A percentile compares a stretch with the other conserved stretches of the same genome.
phyloP scores from a whole-genome alignment of 2,888 invertebrate species.

The Epinotia brunnichana region DNA sequence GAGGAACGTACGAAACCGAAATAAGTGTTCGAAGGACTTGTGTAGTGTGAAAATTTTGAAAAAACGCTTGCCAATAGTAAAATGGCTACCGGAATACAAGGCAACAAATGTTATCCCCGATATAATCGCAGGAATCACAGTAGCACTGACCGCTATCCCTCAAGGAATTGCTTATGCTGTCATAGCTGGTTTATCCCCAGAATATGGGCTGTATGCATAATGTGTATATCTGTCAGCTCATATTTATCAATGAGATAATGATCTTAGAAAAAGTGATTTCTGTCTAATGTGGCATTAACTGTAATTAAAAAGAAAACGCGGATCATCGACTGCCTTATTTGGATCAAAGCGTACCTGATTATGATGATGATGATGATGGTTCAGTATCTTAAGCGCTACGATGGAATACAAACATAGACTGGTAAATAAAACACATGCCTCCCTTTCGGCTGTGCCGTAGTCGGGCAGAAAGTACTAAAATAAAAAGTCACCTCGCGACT shows the following conservation, averaged over 20 bases:
- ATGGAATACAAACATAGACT: too few species aligned
- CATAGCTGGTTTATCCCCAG: conserved; percentile 87
- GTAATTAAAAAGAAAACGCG: conserved; percentile 24
- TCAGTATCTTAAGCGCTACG: too few species aligned
- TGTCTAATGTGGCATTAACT: background rate
- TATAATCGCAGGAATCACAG: conserved; percentile 92
- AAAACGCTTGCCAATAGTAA: conserved; percentile 86
- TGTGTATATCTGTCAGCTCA: too few species aligned
- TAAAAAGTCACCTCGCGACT: too few species aligned
- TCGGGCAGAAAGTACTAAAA: too few species aligned
- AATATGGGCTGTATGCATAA: conserved; percentile 96
- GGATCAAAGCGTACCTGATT: background rate
- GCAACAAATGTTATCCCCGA: conserved; percentile 88
- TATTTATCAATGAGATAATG: too few species aligned
- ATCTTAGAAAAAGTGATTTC: conserved; percentile 14
- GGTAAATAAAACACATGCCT: too few species aligned
- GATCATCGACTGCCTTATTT: background rate
- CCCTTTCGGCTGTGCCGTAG: too few species aligned
- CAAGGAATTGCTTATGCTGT: conserved; percentile 93
- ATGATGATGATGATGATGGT: too few species aligned
- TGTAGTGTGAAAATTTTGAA: conserved; percentile 74
- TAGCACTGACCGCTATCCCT: conserved; percentile 91
- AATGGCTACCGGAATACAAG: conserved; percentile 90
- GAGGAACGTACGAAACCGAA: conserved; percentile 52
- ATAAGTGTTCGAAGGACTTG: conserved; percentile 59